Base-by-base conservation (phyloP, 2,888 invertebrate species). In the Amiota minor region DNA sequence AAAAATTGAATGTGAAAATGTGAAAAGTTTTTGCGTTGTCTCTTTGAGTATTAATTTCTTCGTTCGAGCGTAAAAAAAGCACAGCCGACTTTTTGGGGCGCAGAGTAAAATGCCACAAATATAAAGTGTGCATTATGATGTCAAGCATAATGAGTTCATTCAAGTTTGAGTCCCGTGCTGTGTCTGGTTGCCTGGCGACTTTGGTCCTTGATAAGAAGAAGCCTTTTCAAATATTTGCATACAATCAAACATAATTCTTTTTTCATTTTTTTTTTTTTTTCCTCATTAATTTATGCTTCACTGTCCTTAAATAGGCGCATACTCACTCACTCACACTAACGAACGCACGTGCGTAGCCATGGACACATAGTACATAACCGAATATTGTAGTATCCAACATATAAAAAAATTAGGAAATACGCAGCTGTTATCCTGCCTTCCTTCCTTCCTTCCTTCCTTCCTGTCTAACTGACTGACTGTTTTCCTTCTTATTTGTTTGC, bases 61-160 rank as follows among this genome's bases (percentile, higher is more conserved):
- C 46, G 61, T 14, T 65, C 68, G 62, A 61, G 72, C 72, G 56
- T 74, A 67, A 74, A 77, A 72, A 69, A 50, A 20, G 70, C 53
- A 65, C 61, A 65, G 75, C 59, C 56, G 71, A 35, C 35, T 35
- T 35, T 35, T 35, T 35, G 35, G 35, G 35, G 35, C 35, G 6
- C 35, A 35, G 35, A 35, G 35, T 35, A 6, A 35, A 35, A 35
- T 35, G 35, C 35, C 35, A 35, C 35, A 35, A 35, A 35, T 35
- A 35, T 35, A 6, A 35, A 35, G 35, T 35, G 3, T 23, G 23
- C 2, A 23, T 1, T 35, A 14, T 45, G 23, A 35, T 62, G 62
- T 72, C 64, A 72, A 76, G 69, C 45, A 53, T 76, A 72, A 72
- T 72, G 76, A 75, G 72, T 76, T 72, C 72, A 65, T 65, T 76